These are phyloP conservation scores for Aptenodytes forsteri DNA, from an alignment of 2,113 vertebrate genomes.

Conservation along the genomic window DNA sequence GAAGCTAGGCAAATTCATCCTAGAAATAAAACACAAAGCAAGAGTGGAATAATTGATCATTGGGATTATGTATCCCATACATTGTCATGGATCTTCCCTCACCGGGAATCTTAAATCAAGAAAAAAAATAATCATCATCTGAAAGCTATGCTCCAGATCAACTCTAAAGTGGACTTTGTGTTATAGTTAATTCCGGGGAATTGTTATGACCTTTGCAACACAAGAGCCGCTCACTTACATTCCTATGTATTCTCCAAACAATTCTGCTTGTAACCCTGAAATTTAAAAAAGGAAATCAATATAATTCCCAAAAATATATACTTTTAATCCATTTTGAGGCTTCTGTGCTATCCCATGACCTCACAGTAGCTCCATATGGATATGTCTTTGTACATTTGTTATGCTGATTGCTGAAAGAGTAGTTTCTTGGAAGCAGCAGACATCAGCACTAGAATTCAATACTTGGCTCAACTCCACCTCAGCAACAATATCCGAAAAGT, in stretches of 20 bases:
- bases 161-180: background rate
- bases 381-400: background rate
- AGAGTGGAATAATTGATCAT: background rate
- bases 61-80: rapidly evolving
- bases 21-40: background rate
- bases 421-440: background rate
- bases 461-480: background rate
- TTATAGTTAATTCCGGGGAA: background rate
- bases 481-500: background rate
- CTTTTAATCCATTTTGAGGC: background rate
- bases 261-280: background rate
- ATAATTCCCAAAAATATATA: background rate
- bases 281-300: background rate
- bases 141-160: background rate
- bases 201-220: background rate
- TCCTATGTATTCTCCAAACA: background rate
- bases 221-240: background rate
- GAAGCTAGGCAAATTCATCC: background rate
- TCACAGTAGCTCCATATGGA: background rate
- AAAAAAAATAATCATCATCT: background rate
- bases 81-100: background rate
- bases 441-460: background rate
- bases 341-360: background rate
- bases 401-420: background rate
- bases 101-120: background rate